phyloP scores from a whole-genome alignment of 2,797 vertebrate genomes.

The Liasis olivaceus region DNA sequence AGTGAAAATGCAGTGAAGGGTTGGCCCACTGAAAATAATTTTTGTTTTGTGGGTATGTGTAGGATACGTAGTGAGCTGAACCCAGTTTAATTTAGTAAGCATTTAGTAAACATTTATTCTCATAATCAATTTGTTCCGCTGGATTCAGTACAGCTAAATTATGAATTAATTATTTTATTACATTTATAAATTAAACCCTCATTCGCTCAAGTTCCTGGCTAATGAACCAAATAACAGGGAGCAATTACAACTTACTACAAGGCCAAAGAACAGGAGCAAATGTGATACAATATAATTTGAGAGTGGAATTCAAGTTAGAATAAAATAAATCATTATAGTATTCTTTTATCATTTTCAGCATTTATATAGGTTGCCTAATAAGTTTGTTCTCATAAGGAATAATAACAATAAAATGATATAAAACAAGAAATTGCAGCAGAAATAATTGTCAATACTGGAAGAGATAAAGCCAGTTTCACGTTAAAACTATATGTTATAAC shows the following conservation, averaged over 20 bases:
- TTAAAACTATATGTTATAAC: neutral
- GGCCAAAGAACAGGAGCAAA: neutral
- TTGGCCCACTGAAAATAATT: neutral
- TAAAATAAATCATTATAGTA: neutral
- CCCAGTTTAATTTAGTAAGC: neutral
- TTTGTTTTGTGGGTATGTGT: neutral
- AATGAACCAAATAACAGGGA: neutral
- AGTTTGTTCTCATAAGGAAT: neutral
- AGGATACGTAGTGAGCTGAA: neutral
- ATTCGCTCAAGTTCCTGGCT: neutral
- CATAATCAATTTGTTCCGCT: neutral
- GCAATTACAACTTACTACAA: neutral
- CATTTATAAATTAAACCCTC: neutral
- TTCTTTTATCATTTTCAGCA: neutral
- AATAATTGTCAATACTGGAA: neutral
- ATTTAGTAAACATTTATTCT: neutral
- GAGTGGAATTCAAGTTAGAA: neutral
- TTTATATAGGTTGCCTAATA: neutral
- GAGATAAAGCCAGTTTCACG: neutral
- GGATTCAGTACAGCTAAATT: neutral
- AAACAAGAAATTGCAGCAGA: neutral
- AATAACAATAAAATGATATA: neutral
- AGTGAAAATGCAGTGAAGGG: neutral
- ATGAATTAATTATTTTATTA: neutral
- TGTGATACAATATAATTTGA: neutral